Evolutionary conservation across 2,797 vertebrate species (phyloP), one percentile per base, ranked within the genome.

Genomic region (Apogon talboti): DNA sequence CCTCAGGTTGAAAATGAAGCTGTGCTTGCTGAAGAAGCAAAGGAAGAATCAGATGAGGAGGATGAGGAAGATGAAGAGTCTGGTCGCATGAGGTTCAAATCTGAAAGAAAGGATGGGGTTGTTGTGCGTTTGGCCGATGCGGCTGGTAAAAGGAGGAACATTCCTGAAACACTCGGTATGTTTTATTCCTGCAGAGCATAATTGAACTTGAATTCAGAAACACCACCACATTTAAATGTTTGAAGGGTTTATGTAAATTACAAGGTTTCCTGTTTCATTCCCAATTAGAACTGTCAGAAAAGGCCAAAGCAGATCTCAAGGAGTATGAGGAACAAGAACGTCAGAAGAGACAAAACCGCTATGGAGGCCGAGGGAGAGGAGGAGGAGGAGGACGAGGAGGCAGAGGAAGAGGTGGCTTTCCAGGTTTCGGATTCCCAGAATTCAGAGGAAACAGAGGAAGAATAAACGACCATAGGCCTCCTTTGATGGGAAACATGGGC

Each of bases 21-120:
- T 71, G 87, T 95, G 46, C 90, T 91, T 18, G 94, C 95, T 33
- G 91, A 94, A 18, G 93, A 96, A 54, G 19, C 87, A 6, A 98
- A 95, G 80, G 98, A 99, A 70, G 97, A 97, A 49, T 98, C 96
- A 0, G 97, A 99, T 59, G 98, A 99, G 63, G 98, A 99, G 60
- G 92, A 93, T 0, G 96, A 99, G 0, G 97, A 99, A 0, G 94
- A 96, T 0, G 96, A 96, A 83, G 96, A 95, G 45, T 97, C 96
- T 30, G 96, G 95, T 14, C 94, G 98, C 44, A 87, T 95, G 21
- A 94, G 98, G 33, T 99, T 99, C 83, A 99, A 98, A 91, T 97
- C 96, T 0, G 98, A 99, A 82, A 93, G 98, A 72, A 99, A 97
- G 78, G 96, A 98, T 72, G 93, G 94, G 47, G 95, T 94, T 0